Percentiles rank a stretch among this genome's conserved stretches.
phyloP scores from a whole-genome alignment of 2,888 invertebrate species.

The Diplazon laetatorius region DNA sequence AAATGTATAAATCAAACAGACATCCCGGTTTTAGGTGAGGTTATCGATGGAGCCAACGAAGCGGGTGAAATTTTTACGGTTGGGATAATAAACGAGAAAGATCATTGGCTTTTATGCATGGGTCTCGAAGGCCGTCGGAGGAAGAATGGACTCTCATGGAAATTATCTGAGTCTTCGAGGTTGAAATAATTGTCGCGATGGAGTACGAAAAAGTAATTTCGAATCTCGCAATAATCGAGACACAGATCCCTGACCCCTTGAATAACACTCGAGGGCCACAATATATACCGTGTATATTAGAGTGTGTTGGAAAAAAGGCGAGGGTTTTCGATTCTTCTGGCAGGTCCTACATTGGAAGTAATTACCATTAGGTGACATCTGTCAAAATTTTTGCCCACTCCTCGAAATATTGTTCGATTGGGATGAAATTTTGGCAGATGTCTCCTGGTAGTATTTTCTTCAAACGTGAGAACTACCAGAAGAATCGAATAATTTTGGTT shows the following conservation, averaged over 20 bases:
- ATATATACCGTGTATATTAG: no score
- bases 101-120: slow-evolving; percentile 11
- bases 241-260: slow-evolving; percentile 55
- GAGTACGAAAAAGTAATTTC: slow-evolving; percentile 18
- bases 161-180: neutral
- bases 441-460: no score
- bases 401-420: no score
- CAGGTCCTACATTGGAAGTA: no score
- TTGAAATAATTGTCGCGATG: neutral
- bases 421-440: no score
- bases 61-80: slow-evolving; percentile 20
- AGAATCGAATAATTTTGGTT: no score
- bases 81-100: slow-evolving; percentile 38
- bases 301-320: no score
- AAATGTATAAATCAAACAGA: neutral
- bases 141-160: neutral
- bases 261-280: slow-evolving; percentile 63
- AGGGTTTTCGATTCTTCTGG: no score
- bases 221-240: slow-evolving; percentile 7
- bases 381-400: no score
- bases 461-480: no score
- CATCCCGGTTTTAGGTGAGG: neutral
- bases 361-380: no score
- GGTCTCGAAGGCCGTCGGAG: neutral
- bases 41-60: neutral